Evolutionary conservation across 2,888 invertebrate genomes (phyloP).

Genomic region (Apodemia mormo): DNA sequence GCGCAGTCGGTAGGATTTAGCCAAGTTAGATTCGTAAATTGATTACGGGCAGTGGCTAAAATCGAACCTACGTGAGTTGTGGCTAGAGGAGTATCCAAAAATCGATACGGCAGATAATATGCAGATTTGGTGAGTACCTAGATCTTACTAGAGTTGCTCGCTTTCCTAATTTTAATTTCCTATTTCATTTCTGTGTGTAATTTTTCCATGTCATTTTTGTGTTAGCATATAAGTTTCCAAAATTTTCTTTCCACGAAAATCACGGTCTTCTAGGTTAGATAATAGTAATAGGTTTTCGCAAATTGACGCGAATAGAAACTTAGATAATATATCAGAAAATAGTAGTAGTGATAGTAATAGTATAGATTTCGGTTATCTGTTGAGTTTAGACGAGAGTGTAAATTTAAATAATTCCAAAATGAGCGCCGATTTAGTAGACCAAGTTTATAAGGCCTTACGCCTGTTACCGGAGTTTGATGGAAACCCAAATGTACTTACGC

Average conservation of each 20-base stretch:
- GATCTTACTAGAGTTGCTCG: conserved; percentile 10
- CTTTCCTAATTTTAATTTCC: conserved; percentile 19
- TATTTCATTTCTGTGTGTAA: too few species aligned
- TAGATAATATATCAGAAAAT: not conserved
- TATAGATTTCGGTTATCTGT: not conserved
- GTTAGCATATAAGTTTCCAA: conserved; percentile 11
- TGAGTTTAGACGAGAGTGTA: too few species aligned
- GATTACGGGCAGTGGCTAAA: conserved; percentile 20
- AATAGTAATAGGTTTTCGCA: not conserved
- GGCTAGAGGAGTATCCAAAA: conserved; percentile 19
- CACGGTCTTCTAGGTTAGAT: not conserved
- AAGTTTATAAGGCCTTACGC: too few species aligned
- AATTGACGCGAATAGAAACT: not conserved
- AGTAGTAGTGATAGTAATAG: not conserved
- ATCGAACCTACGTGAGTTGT: conserved; percentile 22
- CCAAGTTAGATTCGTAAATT: conserved; percentile 19
- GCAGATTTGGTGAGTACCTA: conserved; percentile 23
- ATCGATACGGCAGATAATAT: conserved; percentile 8
- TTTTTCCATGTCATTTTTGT: conserved; percentile 1
- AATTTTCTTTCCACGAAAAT: not conserved
- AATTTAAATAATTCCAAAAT: not conserved
- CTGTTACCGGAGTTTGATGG: too few species aligned
- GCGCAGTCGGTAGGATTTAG: not conserved
- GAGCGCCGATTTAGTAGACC: too few species aligned
- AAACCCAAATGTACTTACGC: too few species aligned